Base-by-base conservation (phyloP, 2,113 vertebrate species). In the Clarias macrocephalus region DNA sequence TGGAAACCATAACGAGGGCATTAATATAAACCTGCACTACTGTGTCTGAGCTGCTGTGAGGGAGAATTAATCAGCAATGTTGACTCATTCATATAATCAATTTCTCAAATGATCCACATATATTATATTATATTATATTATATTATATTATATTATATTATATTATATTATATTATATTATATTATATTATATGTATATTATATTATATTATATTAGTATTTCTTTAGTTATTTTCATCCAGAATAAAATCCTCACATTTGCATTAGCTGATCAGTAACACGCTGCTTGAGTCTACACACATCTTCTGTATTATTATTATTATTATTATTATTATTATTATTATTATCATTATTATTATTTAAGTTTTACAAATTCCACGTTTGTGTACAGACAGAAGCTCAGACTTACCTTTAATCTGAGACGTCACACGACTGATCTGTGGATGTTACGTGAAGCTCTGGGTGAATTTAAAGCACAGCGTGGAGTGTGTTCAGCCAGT, bases 391-490 rank as follows among this genome's bases (percentile, higher is more conserved):
- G 48, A 23, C 72, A 23, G 37, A 48, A 75, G 48, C 37, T 75
- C 37, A 25, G 19, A 52, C 72, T 12, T 52, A 75, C 72, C 72
- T 48, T 13, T 52, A 23, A 75, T 25, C 9, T 25, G 10, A 23
- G 72, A 23, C 11, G 21, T 48, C 37, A 48, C 72, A 25, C 37
- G 25, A 37, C 37, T 21, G 33, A 75, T 48, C 21, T 48, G 37
- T 75, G 42, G 72, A 48, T 75, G 48, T 25, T 48, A 25, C 21
- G 2, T 75, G 11, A 75, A 52, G 42, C n/a, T n/a, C 56, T 21
- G 19, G 42, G 25, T 9, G 37, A 10, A 80, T 89, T 85, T 89
- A 88, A 89, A 87, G 54, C 21, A 15, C 0, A n/a, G 19, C 16
- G 62, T 60, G 21, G 70, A 30, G 1, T 37, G 21, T 60, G 48